phyloP scores from a whole-genome alignment of 2,113 vertebrate genomes.

The Polypterus senegalus region DNA sequence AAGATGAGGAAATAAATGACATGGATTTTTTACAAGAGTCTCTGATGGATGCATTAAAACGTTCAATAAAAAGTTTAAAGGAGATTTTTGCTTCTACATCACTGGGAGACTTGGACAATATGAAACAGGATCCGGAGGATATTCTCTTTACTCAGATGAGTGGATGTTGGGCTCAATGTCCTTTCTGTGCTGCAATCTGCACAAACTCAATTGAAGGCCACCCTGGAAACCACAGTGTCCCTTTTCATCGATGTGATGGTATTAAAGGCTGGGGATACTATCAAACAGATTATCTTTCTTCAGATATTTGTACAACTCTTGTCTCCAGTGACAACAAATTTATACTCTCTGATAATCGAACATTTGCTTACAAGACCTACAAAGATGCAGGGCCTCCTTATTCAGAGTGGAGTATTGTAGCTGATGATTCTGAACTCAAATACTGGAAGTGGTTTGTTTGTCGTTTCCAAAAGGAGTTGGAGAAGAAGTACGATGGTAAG shows the following conservation, averaged over 20 bases:
- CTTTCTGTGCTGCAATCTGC: conserved; percentile 37
- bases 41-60: background rate
- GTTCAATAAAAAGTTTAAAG: background rate
- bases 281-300: background rate
- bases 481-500: background rate
- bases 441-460: conserved; percentile 53
- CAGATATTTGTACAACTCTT: conserved; percentile 27
- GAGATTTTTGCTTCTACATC: background rate
- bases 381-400: conserved; percentile 13
- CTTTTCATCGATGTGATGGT: conserved; percentile 27
- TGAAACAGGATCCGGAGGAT: conserved; percentile 16
- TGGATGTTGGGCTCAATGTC: conserved; percentile 36
- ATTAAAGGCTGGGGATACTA: conserved; percentile 6
- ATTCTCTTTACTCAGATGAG: conserved; percentile 32
- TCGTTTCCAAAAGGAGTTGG: conserved; percentile 30
- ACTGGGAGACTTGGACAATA: conserved; percentile 1
- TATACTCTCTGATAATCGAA: background rate
- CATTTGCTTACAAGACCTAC: conserved; percentile 6
- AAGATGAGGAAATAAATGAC: conserved; percentile 4
- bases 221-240: conserved; percentile 13
- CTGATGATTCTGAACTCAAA: background rate
- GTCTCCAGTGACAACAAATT: conserved; percentile 20
- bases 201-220: conserved; percentile 27
- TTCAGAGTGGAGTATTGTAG: conserved; percentile 9
- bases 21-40: conserved; percentile 25